Conservation (phyloP, 1,140 invertebrate species). For the Drosophila asahinai region DNA sequence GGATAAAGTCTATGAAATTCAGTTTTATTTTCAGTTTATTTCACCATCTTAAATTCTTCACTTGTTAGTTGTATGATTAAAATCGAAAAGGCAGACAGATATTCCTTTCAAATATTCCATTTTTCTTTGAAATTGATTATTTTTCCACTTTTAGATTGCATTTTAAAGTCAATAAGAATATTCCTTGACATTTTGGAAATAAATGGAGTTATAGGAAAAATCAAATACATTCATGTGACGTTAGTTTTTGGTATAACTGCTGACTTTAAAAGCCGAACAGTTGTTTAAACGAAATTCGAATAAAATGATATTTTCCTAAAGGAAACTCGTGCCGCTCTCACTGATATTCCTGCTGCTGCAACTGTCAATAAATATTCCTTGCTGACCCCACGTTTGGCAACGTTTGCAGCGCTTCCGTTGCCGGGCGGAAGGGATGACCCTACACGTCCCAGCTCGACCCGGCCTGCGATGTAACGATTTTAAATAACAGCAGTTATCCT, state of each 20-base stretch:
- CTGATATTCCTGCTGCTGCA: constrained; percentile 16
- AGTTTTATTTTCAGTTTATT: no score
- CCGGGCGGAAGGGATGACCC: constrained; percentile 38
- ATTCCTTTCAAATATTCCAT: no score
- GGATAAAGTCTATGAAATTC: no score
- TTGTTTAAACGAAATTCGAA: neutral
- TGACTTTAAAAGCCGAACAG: neutral
- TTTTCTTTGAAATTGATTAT: no score
- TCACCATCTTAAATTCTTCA: no score
- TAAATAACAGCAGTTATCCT: constrained; percentile 43
- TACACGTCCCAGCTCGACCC: constrained; percentile 17
- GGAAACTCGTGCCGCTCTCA: neutral
- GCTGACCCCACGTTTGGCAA: constrained; percentile 21
- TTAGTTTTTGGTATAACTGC: neutral
- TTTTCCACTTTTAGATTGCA: no score
- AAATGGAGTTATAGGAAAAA: no score
- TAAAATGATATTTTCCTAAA: neutral
- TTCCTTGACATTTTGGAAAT: no score
- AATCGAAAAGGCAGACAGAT: no score
- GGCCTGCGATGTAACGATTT: constrained; percentile 38
- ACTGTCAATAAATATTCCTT: constrained; percentile 66
- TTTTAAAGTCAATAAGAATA: no score
- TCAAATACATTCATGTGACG: neutral
- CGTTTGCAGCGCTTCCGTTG: constrained; percentile 61
- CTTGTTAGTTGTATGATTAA: no score